These are phyloP conservation scores for Barnardius zonarius DNA, from an alignment of 2,113 vertebrate species.

Conservation along the genomic window DNA sequence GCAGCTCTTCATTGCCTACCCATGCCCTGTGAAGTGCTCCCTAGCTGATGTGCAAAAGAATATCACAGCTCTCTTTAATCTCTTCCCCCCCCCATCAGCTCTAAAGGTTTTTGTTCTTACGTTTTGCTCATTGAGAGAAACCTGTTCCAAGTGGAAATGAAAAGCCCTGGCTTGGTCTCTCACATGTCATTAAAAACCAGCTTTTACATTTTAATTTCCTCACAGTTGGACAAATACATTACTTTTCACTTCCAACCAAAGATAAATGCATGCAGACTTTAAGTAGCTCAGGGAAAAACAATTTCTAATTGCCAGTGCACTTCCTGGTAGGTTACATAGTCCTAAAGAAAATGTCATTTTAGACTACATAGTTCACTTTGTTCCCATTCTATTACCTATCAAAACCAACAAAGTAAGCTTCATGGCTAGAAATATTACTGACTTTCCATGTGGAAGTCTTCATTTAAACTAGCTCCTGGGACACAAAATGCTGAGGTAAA, in stretches of 20 bases:
- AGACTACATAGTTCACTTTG: neutral
- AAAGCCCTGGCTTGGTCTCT: neutral
- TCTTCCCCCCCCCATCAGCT: neutral
- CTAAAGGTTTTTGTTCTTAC: neutral
- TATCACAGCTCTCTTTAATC: neutral
- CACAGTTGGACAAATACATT: neutral
- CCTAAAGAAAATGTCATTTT: neutral
- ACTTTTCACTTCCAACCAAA: neutral
- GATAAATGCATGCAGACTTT: neutral
- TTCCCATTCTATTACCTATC: neutral
- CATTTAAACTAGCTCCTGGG: neutral
- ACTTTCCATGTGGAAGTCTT: neutral
- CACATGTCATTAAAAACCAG: neutral
- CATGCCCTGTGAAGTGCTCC: constrained; percentile 60
- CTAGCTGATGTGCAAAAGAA: neutral
- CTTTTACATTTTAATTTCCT: neutral
- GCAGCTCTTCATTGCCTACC: constrained; percentile 50
- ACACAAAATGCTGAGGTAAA: neutral
- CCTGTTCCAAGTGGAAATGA: neutral
- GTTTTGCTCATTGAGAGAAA: neutral
- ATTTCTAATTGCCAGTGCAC: neutral
- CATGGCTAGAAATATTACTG: neutral
- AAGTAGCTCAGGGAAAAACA: neutral
- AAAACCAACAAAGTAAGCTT: neutral
- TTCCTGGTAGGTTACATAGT: neutral